phyloP scores from a whole-genome alignment of 2,113 vertebrate genomes.

The Caracal caracal region DNA sequence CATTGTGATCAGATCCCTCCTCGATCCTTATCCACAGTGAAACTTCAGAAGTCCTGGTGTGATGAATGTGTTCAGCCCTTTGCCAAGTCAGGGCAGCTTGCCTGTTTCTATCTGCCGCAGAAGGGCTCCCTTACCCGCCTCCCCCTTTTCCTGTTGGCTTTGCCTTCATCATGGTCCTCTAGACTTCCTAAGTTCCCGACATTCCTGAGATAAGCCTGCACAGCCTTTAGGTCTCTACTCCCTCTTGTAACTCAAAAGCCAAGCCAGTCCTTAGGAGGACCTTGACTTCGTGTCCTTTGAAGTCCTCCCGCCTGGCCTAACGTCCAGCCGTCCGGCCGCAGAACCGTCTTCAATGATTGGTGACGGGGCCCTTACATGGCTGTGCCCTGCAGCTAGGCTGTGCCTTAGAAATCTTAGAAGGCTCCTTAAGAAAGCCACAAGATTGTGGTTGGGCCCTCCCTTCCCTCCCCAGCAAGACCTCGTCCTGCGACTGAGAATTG shows the following conservation, averaged over 20 bases:
- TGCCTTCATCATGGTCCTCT: background rate
- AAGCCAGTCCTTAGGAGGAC: background rate
- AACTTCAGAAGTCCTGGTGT: background rate
- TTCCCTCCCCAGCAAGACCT: background rate
- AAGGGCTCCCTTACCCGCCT: background rate
- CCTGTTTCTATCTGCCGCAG: conserved; percentile 30
- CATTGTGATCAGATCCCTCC: background rate
- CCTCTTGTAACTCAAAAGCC: conserved; percentile 27
- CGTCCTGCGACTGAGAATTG: background rate
- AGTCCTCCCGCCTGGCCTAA: background rate
- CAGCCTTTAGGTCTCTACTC: conserved; percentile 34
- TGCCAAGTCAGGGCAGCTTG: background rate
- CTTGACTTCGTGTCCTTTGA: conserved; percentile 31
- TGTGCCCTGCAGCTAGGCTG: conserved; percentile 11
- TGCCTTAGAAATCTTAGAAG: background rate
- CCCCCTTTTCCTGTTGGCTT: conserved; percentile 29
- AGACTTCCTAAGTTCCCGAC: conserved; percentile 37
- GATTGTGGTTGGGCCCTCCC: background rate
- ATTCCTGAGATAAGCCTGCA: conserved; percentile 62
- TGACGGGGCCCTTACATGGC: background rate
- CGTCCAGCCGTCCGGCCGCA: background rate
- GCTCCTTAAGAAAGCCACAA: background rate
- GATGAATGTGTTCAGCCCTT: background rate
- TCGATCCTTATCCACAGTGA: background rate
- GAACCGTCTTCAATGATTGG: background rate